Base-by-base conservation (phyloP, 53 echinoderm and acorn worm genomes). In the Hippasteria phrygiana region DNA sequence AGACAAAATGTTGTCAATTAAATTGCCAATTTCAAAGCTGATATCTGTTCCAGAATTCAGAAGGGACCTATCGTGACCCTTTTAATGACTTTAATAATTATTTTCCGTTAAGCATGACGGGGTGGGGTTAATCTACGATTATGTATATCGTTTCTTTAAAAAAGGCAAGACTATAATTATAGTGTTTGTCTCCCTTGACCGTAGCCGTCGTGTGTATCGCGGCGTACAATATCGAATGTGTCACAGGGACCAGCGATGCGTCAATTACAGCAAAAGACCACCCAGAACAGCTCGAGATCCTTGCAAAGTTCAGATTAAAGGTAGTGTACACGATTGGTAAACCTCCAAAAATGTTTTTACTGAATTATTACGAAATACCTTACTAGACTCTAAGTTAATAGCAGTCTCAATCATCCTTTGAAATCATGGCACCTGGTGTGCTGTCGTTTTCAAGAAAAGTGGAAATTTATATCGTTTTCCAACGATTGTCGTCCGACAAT, bases 161-260 rank as follows among this genome's bases (percentile, higher is more conserved):
- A 17, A 59, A 1, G 59, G 59, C 27, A n/a, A n/a, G n/a, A n/a
- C n/a, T n/a, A n/a, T n/a, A n/a, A n/a, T 26, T 8, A 4, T 26
- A 6, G 22, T 59, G 59, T 59, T 59, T 59, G 59, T 18, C 26
- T 59, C 59, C 3, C 24, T 26, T 26, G 20, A 59, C 59, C 59
- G 59, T 59, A 59, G 26, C 59, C 59, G 2, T 8, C 20, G 59
- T 59, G 59, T 59, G 59, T 24, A 59, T 59, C 59, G 59, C 59
- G 59, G 59, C 59, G 67, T 32, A 66, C 67, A 66, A 66, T 66
- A 36, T 66, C 67, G 36, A 66, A 66, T 62, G 12, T 38, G 78
- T 78, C 78, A 78, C 27, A n/a, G 35, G 59, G 22, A 38, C 40
- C 56, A 38, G 56, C 27, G 78, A 78, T 39, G 78, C 55, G 38